Conservation (phyloP, 2,113 vertebrate species). For the Rhombomys opimus region DNA sequence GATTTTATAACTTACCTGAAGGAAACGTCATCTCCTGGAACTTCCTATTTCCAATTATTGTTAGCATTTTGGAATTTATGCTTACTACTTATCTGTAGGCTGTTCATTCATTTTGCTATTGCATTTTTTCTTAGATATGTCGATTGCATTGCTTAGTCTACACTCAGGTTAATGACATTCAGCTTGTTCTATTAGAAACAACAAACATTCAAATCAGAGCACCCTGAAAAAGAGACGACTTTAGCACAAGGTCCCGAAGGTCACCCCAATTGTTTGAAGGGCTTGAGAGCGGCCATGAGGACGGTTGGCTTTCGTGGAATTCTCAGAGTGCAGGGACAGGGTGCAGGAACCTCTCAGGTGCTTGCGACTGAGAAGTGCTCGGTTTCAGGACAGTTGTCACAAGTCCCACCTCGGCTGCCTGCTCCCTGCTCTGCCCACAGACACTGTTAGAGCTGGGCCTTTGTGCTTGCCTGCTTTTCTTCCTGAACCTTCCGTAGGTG, state of each 20-base stretch:
- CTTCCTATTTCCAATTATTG: neutral
- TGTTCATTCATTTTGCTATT: neutral
- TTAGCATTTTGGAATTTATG: neutral
- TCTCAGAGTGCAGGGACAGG: too few species aligned
- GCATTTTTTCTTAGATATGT: neutral
- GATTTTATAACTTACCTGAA: neutral
- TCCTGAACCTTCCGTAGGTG: neutral
- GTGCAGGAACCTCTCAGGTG: neutral
- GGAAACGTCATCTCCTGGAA: neutral
- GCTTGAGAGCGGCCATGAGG: neutral
- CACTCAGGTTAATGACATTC: neutral
- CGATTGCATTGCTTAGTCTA: neutral
- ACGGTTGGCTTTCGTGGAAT: neutral
- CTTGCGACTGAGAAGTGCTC: too few species aligned
- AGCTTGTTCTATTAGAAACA: neutral
- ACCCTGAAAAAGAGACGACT: neutral
- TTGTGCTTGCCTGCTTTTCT: neutral
- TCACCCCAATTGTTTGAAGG: neutral
- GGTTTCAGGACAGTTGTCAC: neutral
- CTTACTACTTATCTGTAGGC: neutral
- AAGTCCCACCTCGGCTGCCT: neutral
- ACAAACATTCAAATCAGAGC: neutral
- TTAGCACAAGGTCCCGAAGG: neutral
- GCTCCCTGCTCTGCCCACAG: neutral
- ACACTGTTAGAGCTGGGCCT: neutral